Evolutionary conservation across 92 coral and sea anemone species (phyloP), one percentile per base, ranked within the genome.

Genomic region (Paragorgia papillata): DNA sequence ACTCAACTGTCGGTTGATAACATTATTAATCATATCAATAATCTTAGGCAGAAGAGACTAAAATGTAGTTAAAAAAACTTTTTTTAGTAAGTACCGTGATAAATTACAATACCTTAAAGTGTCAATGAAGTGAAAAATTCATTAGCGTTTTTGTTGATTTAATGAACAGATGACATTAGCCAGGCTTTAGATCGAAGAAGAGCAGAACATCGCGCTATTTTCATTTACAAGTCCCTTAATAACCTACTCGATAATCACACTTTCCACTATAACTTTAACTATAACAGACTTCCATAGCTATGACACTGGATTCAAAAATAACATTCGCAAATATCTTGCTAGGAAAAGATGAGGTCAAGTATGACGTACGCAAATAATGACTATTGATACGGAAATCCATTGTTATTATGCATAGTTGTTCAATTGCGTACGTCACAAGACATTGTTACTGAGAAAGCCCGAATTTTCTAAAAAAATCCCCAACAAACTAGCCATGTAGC

Each of bases 41-140:
- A 94, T 69, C 63, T 79, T 86, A 3, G 98, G 98, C 63, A 94
- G 93, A 57, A 94, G 74, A n/a, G 98, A 43, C 96, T 90, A 65
- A 17, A 25, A 73, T 7, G 30, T 15, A 46, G 15, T 30, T 30
- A 14, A 19, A 62, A 58, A 6, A n/a, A n/a, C n/a, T n/a, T n/a
- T n/a, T n/a, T n/a, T n/a, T n/a, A n/a, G n/a, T n/a, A n/a, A n/a
- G n/a, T n/a, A n/a, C n/a, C n/a, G n/a, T n/a, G n/a, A n/a, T n/a
- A n/a, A n/a, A n/a, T n/a, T n/a, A n/a, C n/a, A n/a, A n/a, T n/a
- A n/a, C n/a, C n/a, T n/a, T n/a, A n/a, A n/a, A n/a, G n/a, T n/a
- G n/a, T n/a, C n/a, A n/a, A n/a, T n/a, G n/a, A n/a, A n/a, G n/a
- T n/a, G n/a, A n/a, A n/a, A n/a, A n/a, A n/a, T n/a, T n/a, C n/a